Evolutionary conservation across 2,888 invertebrate genomes (phyloP).

Genomic region (Campoletis raptor): DNA sequence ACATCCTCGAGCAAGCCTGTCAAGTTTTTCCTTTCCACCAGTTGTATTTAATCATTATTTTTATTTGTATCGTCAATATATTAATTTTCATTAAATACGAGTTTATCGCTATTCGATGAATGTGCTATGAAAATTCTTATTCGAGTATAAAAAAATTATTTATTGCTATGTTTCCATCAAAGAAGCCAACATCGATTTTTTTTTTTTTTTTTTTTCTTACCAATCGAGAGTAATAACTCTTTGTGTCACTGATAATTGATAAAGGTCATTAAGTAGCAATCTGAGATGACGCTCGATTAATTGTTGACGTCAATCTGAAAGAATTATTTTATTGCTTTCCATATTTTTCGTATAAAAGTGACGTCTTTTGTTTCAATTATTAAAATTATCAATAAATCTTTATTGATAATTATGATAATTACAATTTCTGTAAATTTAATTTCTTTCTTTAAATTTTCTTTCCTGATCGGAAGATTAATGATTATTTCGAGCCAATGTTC

Average conservation of each 20-base stretch:
- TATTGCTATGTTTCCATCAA: neutral
- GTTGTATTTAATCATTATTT: neutral
- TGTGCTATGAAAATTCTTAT: neutral
- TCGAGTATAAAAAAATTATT: neutral
- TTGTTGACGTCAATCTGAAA: neutral
- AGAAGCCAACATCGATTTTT: too few species aligned
- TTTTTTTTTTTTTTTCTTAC: too few species aligned
- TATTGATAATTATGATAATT: too few species aligned
- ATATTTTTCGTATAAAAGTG: neutral
- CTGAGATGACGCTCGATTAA: neutral
- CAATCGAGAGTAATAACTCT: too few species aligned
- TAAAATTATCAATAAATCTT: neutral
- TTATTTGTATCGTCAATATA: slow-evolving; percentile 7
- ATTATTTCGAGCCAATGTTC: neutral
- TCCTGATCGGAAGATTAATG: neutral
- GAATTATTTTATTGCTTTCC: neutral
- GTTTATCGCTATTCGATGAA: slow-evolving; percentile 28
- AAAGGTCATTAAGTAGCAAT: neutral
- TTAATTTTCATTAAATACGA: neutral
- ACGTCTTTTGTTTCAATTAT: neutral
- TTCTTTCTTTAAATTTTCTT: neutral
- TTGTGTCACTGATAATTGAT: too few species aligned
- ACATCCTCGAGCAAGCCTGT: slow-evolving; percentile 10
- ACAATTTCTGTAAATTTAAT: too few species aligned
- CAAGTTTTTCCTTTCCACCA: slow-evolving; percentile 1